A percentile compares a stretch with the other conserved stretches of the same genome.
These are phyloP conservation scores for Pyrocephalus nanus DNA, from an alignment of 2,797 vertebrate genomes.

Conservation along the genomic window DNA sequence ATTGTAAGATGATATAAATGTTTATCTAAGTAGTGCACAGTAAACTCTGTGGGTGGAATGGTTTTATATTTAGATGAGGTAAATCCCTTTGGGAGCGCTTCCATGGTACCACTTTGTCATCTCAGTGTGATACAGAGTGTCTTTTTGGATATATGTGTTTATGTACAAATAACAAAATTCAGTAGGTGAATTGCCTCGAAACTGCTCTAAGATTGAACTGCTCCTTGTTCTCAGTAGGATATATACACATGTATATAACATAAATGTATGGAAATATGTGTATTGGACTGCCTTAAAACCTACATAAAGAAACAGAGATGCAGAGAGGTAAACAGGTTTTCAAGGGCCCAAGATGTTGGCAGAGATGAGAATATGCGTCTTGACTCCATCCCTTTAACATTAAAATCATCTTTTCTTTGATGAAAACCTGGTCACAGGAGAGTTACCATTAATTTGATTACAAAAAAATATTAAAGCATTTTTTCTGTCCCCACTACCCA, in stretches of 20 bases:
- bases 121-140: not conserved
- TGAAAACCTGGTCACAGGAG: not conserved
- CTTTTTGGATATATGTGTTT: not conserved
- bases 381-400: not conserved
- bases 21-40: not conserved
- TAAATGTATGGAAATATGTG: not conserved
- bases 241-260: not conserved
- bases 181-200: not conserved
- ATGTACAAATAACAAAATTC: not conserved
- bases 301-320: not conserved
- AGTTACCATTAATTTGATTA: not conserved
- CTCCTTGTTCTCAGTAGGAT: not conserved
- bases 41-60: not conserved
- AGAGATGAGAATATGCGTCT: not conserved
- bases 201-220: not conserved
- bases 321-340: not conserved
- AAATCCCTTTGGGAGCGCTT: not conserved
- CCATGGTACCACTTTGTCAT: not conserved
- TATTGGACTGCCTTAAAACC: not conserved
- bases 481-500: not conserved
- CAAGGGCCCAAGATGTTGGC: not conserved
- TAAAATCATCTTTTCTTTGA: not conserved
- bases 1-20: not conserved
- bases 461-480: not conserved
- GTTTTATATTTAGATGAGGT: not conserved